phyloP scores from a whole-genome alignment of 2,797 vertebrate genomes.

The Falco naumanni region DNA sequence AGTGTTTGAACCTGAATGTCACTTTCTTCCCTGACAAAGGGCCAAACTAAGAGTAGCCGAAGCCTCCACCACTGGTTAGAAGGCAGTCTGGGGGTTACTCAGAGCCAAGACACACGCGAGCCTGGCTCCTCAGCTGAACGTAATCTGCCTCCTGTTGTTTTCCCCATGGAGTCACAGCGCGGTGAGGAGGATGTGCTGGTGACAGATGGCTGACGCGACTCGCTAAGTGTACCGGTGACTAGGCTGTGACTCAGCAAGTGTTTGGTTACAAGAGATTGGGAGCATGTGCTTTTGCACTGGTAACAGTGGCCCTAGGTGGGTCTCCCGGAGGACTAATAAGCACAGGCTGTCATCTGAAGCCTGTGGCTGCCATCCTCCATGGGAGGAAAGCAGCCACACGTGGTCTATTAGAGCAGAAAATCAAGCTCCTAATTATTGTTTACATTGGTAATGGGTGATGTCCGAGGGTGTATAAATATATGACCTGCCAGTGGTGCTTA shows the following conservation, averaged over 20 bases:
- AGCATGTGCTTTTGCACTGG: constrained; percentile 23
- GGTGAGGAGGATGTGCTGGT: constrained; percentile 68
- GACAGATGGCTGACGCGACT: constrained; percentile 57
- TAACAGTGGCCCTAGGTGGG: not conserved
- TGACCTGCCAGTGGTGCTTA: not conserved
- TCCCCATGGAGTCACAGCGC: constrained; percentile 26
- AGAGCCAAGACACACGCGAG: not conserved
- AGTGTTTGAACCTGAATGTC: not conserved
- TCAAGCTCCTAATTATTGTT: constrained; percentile 25
- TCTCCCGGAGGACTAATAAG: not conserved
- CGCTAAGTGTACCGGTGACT: constrained; percentile 39
- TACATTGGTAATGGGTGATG: not conserved
- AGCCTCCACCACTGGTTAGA: not conserved
- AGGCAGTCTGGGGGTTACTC: constrained; percentile 40
- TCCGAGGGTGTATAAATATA: not conserved
- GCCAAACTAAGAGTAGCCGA: constrained; percentile 9
- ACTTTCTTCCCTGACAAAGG: constrained; percentile 46
- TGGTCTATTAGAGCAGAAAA: not conserved
- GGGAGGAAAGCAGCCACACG: not conserved
- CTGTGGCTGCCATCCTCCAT: not conserved
- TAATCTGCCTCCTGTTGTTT: constrained; percentile 59
- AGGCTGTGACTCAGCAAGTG: constrained; percentile 68
- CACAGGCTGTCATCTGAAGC: not conserved
- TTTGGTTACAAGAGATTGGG: constrained; percentile 41
- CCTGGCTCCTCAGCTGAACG: not conserved